Evolutionary conservation across 2,888 invertebrate species (phyloP).

Genomic region (Didymodactylos carnosus): DNA sequence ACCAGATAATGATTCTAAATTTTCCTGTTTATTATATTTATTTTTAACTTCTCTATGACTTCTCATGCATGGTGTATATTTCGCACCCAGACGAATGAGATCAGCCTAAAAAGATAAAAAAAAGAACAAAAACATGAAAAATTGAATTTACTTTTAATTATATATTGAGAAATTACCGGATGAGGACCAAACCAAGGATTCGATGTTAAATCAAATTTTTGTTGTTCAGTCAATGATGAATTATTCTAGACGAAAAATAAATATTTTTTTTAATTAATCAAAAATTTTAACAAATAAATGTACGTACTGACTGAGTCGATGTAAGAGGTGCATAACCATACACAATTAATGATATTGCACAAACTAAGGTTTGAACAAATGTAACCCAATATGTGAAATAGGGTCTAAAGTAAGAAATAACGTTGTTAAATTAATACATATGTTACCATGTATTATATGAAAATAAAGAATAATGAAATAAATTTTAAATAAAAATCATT

Average conservation of each 20-base stretch:
- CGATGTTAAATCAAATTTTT: conserved; percentile 42
- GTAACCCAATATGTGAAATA: conserved; percentile 99
- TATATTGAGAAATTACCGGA: conserved; percentile 41
- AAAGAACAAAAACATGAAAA: too few species aligned
- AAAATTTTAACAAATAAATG: background rate
- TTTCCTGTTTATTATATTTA: conserved; percentile 63
- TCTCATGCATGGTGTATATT: conserved; percentile 95
- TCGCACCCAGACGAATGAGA: conserved; percentile 86
- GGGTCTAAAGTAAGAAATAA: too few species aligned
- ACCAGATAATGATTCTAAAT: conserved; percentile 72
- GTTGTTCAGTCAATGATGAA: background rate
- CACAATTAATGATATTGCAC: conserved; percentile 65
- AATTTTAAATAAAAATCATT: too few species aligned
- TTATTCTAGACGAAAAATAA: background rate
- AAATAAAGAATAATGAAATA: too few species aligned
- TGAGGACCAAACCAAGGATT: conserved; percentile 95
- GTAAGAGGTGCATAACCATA: conserved; percentile 67
- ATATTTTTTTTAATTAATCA: background rate
- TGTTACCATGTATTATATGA: too few species aligned
- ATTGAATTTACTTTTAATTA: too few species aligned
- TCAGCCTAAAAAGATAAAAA: conserved; percentile 45
- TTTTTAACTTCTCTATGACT: conserved; percentile 67
- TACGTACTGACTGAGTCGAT: background rate
- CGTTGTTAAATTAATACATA: too few species aligned
- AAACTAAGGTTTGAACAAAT: conserved; percentile 73